Base-by-base conservation (phyloP, 2,113 vertebrate genomes). In the Paramisgurnus dabryanus region DNA sequence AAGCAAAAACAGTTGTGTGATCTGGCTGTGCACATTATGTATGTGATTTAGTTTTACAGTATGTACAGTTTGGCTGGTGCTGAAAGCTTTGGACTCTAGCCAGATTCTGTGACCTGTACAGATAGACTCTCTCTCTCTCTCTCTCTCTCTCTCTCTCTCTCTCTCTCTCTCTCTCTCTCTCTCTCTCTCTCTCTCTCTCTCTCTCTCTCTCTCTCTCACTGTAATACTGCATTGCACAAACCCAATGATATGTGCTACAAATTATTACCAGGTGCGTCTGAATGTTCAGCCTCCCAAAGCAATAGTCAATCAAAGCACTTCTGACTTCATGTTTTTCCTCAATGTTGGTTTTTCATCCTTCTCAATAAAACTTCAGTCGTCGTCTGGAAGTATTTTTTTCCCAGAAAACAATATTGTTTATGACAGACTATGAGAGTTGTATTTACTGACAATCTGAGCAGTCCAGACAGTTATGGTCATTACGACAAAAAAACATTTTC, bases 191-290 rank as follows among this genome's bases (percentile, higher is more conserved):
- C 27, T 27, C 27, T 27, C 27, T 27, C 27, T 27, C 27, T 27
- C 27, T 27, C 27, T 27, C 27, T 27, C 27, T 34, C 27, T 34
- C 27, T 67, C 67, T 67, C 76, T 81, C 71, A 70, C 70, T 76
- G 58, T 78, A 81, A 78, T 75, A 75, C 84, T 83, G 76, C 81
- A 85, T 80, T 88, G 85, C 87, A 87, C 82, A 84, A 84, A 88
- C 81, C 87, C 86, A 87, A 86, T 85, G 88, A 67, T 83, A 84
- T 88, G 67, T 58, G 68, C 68, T 80, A 74, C 77, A 87, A 90
- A 91, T 92, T 81, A 81, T 88, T 86, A 86, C 86, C 90, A 91
- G 88, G 89, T 92, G 88, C 82, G 87, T 90, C 83, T 88, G 63
- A 34, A 58, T 76, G 69, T 1, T 61, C 8, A 39, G 40, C 78